These are phyloP conservation scores for Propsilocerus akamusi DNA, from an alignment of 1,140 invertebrate genomes.

Conservation along the genomic window DNA sequence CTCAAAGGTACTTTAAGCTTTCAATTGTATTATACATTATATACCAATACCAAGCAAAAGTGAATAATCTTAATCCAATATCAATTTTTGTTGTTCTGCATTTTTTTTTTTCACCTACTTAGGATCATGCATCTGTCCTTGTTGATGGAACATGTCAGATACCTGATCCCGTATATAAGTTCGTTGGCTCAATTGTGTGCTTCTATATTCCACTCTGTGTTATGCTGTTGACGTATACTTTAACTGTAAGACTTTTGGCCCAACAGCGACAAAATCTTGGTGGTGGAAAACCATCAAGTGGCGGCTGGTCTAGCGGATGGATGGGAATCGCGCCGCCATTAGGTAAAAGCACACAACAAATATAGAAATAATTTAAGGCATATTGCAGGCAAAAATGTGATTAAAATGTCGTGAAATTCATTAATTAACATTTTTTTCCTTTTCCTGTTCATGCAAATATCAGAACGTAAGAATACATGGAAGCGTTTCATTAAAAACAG, in stretches of 20 bases:
- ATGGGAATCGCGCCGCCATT: constrained; percentile 31
- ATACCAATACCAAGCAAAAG: neutral
- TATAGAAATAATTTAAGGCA: too few relatives aligned
- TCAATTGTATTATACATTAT: neutral
- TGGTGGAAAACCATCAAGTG: constrained; percentile 20
- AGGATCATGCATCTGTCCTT: constrained; percentile 62
- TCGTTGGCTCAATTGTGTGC: constrained; percentile 83
- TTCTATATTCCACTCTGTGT: constrained; percentile 91
- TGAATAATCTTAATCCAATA: too few relatives aligned
- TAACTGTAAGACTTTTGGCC: constrained; percentile 70
- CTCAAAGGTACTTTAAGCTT: constrained; percentile 51
- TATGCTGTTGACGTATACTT: constrained; percentile 83
- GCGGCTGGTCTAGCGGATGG: constrained; percentile 38
- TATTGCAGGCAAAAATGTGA: too few relatives aligned
- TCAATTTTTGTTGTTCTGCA: too few relatives aligned
- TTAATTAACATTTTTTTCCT: too few relatives aligned
- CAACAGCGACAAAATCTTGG: constrained; percentile 55
- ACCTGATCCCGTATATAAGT: constrained; percentile 72
- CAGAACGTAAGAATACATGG: constrained; percentile 44
- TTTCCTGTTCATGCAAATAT: constrained; percentile 10
- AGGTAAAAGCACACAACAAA: constrained; percentile 25
- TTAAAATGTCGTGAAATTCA: too few relatives aligned
- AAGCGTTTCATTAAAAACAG: constrained; percentile 31
- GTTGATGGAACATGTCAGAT: constrained; percentile 68
- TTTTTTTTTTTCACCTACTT: constrained; percentile 20